These are phyloP conservation scores for Chironex yamaguchii DNA, from an alignment of 30 jellyfish, hydroid and myxozoan genomes.

Conservation along the genomic window DNA sequence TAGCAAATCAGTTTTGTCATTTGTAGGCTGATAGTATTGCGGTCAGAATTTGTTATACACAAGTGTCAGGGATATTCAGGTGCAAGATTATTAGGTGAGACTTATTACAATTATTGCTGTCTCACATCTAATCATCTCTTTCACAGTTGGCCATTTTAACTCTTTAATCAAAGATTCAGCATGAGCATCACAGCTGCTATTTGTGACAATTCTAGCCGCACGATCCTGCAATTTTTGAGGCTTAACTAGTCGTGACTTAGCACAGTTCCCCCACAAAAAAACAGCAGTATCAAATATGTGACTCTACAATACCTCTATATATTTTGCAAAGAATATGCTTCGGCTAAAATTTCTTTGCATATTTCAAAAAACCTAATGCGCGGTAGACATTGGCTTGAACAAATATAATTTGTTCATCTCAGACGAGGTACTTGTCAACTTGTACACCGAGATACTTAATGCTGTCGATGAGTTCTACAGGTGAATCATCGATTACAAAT, in stretches of 20 bases:
- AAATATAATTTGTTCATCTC: no score
- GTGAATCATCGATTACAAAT: conserved; percentile 4
- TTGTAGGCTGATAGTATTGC: neutral
- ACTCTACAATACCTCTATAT: neutral
- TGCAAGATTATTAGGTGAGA: neutral
- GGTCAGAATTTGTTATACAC: neutral
- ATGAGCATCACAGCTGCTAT: neutral
- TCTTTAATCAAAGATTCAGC: neutral
- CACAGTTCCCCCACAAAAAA: neutral
- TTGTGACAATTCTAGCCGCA: no score
- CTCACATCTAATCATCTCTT: conserved; percentile 3
- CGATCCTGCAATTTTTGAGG: conserved; percentile 8
- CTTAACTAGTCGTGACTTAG: neutral
- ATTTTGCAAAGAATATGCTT: neutral
- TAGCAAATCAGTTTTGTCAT: neutral
- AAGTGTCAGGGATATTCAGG: neutral
- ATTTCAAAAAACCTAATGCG: neutral
- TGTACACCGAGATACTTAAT: neutral
- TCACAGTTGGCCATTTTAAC: conserved; percentile 5
- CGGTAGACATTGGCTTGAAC: no score
- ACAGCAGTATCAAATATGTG: neutral
- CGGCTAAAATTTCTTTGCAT: neutral
- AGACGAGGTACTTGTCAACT: neutral
- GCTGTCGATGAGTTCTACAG: neutral
- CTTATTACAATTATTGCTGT: neutral